These are phyloP conservation scores for Leptarthrus brevirostris DNA, from an alignment of 2,888 invertebrate genomes.

Conservation along the genomic window DNA sequence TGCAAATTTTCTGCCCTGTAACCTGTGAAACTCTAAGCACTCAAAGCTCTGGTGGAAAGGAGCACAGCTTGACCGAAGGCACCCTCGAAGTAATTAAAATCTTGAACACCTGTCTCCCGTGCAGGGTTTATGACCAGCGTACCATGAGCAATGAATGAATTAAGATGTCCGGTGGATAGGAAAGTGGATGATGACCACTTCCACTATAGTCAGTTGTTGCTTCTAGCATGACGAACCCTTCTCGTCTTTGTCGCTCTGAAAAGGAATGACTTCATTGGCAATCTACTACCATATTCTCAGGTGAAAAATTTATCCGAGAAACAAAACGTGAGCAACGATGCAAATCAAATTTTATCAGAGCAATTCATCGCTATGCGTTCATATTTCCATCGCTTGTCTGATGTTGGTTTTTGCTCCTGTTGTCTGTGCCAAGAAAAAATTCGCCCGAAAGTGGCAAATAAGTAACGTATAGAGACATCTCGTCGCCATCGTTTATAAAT, in stretches of 20 bases:
- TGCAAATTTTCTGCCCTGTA: constrained; percentile 50
- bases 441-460: constrained; percentile 29
- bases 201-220: background rate
- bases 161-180: constrained; percentile 48
- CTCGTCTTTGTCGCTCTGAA: constrained; percentile 9
- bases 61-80: constrained; percentile 36
- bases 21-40: background rate
- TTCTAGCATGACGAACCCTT: constrained; percentile 47
- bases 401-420: constrained; percentile 23
- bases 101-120: constrained; percentile 44
- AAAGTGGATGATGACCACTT: constrained; percentile 22
- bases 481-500: constrained; percentile 50
- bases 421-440: background rate
- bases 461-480: constrained; percentile 30
- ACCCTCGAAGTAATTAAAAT: constrained; percentile 48
- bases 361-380: constrained; percentile 42
- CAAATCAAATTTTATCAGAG: constrained; percentile 48
- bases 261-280: constrained; percentile 45
- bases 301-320: constrained; percentile 37
- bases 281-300: background rate
- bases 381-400: constrained; percentile 22
- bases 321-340: constrained; percentile 49
- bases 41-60: background rate
- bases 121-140: constrained; percentile 40
- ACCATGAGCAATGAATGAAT: constrained; percentile 50